Base-by-base conservation (phyloP, 1,140 invertebrate genomes). In the Penaeus indicus region DNA sequence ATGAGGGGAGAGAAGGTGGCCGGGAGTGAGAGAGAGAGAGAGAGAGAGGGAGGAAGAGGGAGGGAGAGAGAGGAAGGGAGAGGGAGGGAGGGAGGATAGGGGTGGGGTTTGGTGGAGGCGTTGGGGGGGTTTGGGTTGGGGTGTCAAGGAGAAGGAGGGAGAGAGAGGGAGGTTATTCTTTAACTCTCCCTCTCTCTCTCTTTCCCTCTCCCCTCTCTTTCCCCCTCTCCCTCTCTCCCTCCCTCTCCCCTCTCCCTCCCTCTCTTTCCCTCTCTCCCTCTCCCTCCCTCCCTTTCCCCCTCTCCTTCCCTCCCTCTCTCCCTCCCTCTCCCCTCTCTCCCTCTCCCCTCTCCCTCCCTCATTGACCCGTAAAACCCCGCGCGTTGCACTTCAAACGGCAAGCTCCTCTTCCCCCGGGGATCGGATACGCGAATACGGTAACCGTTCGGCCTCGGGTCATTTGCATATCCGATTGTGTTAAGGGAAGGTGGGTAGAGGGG, bases 121-220 rank as follows among this genome's bases (percentile, higher is more conserved):
- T 0, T 0, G 3, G 25, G 32, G 54, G 22, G 42, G 72, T 13
- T n/a, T 10, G 54, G 22, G 8, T 5, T 38, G 47, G 38, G 25
- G n/a, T 38, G 67, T n/a, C 11, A 75, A 21, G n/a, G 47, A 75
- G 25, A 13, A 32, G 47, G 64, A 18, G 10, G 22, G 10, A 3
- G 80, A 75, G 80, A 32, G 86, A 82, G 86, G 21, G 63, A 77
- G 60, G 38, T 22, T 32, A 16, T 63, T 25, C 78, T 8, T 10
- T 81, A 13, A 8, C 16, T n/a, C 38, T 25, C 60, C 0, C 22
- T 72, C 67, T 54, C 83, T 21, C 21, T 18, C 67, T 75, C 25
- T n/a, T 42, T 27, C 42, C 72, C 1, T 2, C n/a, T 13, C 47
- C 25, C 0, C 32, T 67, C 32, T 3, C 13, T 47, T 25, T 62